Base-by-base conservation (phyloP, 2,888 invertebrate species). In the Ryuthela nishihirai region DNA sequence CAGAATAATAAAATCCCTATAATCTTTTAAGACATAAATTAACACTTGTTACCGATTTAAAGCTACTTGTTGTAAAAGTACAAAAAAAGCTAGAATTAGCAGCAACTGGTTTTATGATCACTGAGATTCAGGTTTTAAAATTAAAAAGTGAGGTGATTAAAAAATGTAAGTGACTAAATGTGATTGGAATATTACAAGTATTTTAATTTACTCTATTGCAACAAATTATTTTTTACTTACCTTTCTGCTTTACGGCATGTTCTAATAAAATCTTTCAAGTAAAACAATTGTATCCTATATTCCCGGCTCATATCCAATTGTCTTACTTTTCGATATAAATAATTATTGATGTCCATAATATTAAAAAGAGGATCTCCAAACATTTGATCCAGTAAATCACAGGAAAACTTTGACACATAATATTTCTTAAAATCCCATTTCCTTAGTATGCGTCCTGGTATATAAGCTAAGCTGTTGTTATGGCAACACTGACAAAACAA, bases 401-500 rank as follows among this genome's bases (percentile, higher is more conserved):
- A 83, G 0, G 89, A 85, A 74, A 88, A 88, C 68, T 85, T 85
- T 10, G 88, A 87, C 10, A 91, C 89, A n/a, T 83, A 81, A 76
- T 85, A 87, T 70, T 84, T 85, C 55, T 73, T 79, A 72, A 74
- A 79, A 66, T 77, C 76, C 78, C 79, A 79, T 46, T 74, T 72
- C 56, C 72, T 70, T 18, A 80, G 68, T 41, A 79, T 74, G 21
- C 73, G 69, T 2, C 75, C 77, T 12, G 80, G 80, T 69, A 89
- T 85, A 62, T 83, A 75, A 4, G 85, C 80, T 54, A 84, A 79
- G 71, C 85, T 83, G 73, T 87, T 85, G 21, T 83, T 83, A 74
- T 91, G 90, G 72, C 91, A 91, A 40, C 87, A 87, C 10, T 88
- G 87, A 70, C 91, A 91, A 75, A 89, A 88, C 74, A 85, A 88